Conservation (phyloP, 2,113 vertebrate species). For the Chrysemys picta region DNA sequence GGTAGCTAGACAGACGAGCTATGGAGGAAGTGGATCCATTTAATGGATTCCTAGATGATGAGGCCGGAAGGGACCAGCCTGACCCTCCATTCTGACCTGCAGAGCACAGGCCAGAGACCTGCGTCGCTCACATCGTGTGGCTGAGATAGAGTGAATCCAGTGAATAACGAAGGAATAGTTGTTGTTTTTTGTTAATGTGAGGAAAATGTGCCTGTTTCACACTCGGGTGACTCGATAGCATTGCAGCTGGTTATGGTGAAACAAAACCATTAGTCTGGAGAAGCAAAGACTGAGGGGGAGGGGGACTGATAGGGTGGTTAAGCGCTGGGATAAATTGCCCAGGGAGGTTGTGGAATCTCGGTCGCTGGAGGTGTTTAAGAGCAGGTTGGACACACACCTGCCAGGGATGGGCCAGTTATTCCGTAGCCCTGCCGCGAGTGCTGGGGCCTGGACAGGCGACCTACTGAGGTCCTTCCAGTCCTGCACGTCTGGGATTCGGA, state of each 20-base stretch:
- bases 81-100: too few species aligned
- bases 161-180: too few species aligned
- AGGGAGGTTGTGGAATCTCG: too few species aligned
- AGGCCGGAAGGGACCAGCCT: too few species aligned
- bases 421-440: not conserved
- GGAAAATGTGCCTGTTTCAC: not conserved
- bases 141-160: too few species aligned
- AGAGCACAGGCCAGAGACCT: too few species aligned
- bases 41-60: not conserved
- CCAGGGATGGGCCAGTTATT: not conserved
- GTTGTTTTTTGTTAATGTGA: too few species aligned
- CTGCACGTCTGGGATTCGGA: not conserved
- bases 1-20: not conserved
- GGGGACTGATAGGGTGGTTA: too few species aligned
- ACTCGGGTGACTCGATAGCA: too few species aligned
- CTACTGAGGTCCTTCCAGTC: not conserved
- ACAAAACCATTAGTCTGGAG: not conserved
- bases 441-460: not conserved
- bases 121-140: too few species aligned
- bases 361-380: not conserved
- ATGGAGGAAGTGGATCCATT: not conserved
- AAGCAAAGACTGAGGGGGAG: too few species aligned
- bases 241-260: not conserved
- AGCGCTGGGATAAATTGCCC: too few species aligned
- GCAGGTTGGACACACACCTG: not conserved